phyloP scores from a whole-genome alignment of 1,140 invertebrate species.

The Drosophila teissieri region DNA sequence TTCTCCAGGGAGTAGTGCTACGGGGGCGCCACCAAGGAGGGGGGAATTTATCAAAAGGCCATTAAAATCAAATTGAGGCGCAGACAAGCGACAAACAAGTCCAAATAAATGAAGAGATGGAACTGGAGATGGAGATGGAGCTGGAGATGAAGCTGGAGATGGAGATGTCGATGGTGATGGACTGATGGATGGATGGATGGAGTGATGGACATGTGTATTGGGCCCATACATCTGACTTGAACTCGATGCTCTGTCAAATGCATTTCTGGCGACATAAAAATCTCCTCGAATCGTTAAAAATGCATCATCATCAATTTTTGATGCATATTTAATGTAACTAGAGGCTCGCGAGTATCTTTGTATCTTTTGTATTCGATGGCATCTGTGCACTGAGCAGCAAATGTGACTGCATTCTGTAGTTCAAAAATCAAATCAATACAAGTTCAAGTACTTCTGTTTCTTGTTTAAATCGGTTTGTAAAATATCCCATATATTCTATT shows the following conservation, averaged over 20 bases:
- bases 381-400: not conserved
- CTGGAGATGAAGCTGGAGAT: constrained; percentile 23
- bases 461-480: no score
- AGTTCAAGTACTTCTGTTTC: no score
- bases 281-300: constrained; percentile 81
- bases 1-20: not conserved
- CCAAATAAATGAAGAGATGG: constrained; percentile 23
- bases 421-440: no score
- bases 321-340: constrained; percentile 81
- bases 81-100: constrained; percentile 58
- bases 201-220: constrained; percentile 50
- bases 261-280: constrained; percentile 70
- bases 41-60: constrained; percentile 70
- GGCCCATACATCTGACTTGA: constrained; percentile 49
- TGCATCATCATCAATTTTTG: constrained; percentile 84
- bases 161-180: constrained; percentile 46
- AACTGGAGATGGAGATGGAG: constrained; percentile 39
- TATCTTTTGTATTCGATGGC: constrained; percentile 16
- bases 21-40: not conserved
- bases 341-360: constrained; percentile 45
- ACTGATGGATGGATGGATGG: constrained; percentile 33
- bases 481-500: no score
- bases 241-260: constrained; percentile 73
- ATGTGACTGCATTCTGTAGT: not conserved
- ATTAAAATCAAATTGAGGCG: constrained; percentile 77